Evolutionary conservation across 2,888 invertebrate species (phyloP).

Genomic region (Eledona agricola): DNA sequence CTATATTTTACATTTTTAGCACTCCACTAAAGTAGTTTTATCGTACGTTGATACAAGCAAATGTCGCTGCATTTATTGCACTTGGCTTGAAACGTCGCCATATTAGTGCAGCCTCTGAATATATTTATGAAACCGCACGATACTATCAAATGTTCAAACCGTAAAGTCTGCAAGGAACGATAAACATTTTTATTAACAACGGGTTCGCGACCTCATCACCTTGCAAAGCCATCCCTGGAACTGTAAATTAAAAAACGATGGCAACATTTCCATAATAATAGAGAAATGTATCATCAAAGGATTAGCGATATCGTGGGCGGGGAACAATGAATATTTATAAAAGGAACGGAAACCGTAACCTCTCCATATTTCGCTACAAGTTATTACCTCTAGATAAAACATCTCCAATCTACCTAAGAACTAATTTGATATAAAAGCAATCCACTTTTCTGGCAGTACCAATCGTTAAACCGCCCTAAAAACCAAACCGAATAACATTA

Average conservation of each 20-base stretch:
- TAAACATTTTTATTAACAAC: not conserved
- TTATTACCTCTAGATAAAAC: not conserved
- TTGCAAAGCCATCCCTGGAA: too few species aligned
- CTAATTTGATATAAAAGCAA: too few species aligned
- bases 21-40: not conserved
- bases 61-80: conserved; percentile 10
- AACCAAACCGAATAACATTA: too few species aligned
- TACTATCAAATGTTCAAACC: conserved; percentile 6
- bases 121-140: conserved; percentile 1
- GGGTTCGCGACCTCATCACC: not conserved
- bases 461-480: too few species aligned
- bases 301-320: not conserved
- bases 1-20: conserved; percentile 4
- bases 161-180: conserved; percentile 4
- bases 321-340: conserved; percentile 5
- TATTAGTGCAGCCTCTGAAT: conserved; percentile 11
- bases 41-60: conserved; percentile 1
- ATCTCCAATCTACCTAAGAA: not conserved
- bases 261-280: conserved; percentile 2
- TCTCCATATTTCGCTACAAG: not conserved
- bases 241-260: not conserved
- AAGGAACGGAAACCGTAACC: not conserved
- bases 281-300: conserved; percentile 1
- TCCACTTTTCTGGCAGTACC: too few species aligned
- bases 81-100: not conserved